These are phyloP conservation scores for Tuberolachnus salignus DNA, from an alignment of 2,888 invertebrate genomes.

Conservation along the genomic window DNA sequence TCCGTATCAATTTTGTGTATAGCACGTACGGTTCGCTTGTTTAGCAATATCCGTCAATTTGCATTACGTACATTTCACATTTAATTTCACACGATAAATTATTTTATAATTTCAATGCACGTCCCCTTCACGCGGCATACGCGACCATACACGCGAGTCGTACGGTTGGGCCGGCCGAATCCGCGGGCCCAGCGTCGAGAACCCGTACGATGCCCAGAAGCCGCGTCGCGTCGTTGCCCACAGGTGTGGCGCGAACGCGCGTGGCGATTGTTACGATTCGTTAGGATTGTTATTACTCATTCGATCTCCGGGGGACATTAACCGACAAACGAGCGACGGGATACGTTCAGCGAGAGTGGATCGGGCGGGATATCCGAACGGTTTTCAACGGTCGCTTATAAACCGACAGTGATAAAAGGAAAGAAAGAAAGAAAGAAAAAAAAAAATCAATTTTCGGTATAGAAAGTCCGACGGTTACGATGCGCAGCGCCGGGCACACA, in stretches of 20 bases:
- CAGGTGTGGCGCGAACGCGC: conserved; percentile 27
- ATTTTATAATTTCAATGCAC: no score
- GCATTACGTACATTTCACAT: no score
- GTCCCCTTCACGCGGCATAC: no score
- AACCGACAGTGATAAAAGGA: not conserved
- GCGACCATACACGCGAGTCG: no score
- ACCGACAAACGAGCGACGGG: conserved; percentile 4
- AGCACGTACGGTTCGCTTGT: no score
- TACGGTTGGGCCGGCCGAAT: no score
- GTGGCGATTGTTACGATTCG: not conserved
- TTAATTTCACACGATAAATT: no score
- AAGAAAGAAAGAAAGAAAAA: not conserved
- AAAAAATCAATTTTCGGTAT: conserved; percentile 45
- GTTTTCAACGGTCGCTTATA: conserved; percentile 21
- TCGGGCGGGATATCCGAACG: conserved; percentile 11
- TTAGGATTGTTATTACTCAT: not conserved
- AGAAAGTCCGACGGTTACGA: conserved; percentile 22
- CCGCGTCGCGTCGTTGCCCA: not conserved
- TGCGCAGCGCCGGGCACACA: not conserved
- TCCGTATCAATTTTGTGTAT: no score
- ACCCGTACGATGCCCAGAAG: conserved; percentile 7
- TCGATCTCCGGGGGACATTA: conserved; percentile 1
- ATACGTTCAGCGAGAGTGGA: conserved; percentile 23
- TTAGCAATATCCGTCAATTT: no score
- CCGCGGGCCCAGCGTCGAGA: not conserved